These are phyloP conservation scores for Betta splendens DNA, from an alignment of 2,797 vertebrate species.

Conservation along the genomic window DNA sequence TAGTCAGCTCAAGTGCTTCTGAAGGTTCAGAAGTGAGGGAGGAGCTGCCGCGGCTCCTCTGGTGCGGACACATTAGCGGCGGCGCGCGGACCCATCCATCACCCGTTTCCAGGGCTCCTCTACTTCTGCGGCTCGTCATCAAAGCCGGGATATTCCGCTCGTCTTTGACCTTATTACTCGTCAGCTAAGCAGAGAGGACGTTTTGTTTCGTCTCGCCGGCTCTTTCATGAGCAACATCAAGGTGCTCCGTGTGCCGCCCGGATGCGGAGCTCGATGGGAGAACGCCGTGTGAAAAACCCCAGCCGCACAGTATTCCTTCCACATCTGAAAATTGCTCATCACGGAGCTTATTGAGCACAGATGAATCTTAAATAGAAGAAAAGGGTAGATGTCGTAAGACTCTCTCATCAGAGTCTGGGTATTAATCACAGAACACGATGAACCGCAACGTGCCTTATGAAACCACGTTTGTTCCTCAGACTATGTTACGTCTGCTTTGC, in stretches of 20 bases:
- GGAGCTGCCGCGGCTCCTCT: conserved; percentile 29
- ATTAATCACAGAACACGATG: conserved; percentile 32
- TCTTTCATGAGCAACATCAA: conserved; percentile 5
- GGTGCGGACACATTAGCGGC: conserved; percentile 32
- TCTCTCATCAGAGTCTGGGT: conserved; percentile 32
- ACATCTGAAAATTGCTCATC: conserved; percentile 48
- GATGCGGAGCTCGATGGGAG: neutral
- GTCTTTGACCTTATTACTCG: neutral
- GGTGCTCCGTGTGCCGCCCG: neutral
- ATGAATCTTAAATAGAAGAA: conserved; percentile 40
- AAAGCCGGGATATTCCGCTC: neutral
- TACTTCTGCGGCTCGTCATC: conserved; percentile 8
- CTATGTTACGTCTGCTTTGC: conserved; percentile 22
- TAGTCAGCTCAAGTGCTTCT: conserved; percentile 55
- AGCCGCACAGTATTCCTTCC: conserved; percentile 25
- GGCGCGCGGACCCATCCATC: conserved; percentile 29
- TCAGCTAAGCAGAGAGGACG: neutral
- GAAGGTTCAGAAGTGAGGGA: conserved; percentile 44
- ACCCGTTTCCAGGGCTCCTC: conserved; percentile 21
- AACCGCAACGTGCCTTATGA: conserved; percentile 31
- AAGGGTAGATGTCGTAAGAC: conserved; percentile 36
- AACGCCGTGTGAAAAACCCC: conserved; percentile 18
- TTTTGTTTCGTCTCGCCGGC: neutral
- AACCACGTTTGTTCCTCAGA: conserved; percentile 17
- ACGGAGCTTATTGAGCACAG: conserved; percentile 26